phyloP scores from a whole-genome alignment of 2,797 vertebrate species.

The Muscicapa comitata region DNA sequence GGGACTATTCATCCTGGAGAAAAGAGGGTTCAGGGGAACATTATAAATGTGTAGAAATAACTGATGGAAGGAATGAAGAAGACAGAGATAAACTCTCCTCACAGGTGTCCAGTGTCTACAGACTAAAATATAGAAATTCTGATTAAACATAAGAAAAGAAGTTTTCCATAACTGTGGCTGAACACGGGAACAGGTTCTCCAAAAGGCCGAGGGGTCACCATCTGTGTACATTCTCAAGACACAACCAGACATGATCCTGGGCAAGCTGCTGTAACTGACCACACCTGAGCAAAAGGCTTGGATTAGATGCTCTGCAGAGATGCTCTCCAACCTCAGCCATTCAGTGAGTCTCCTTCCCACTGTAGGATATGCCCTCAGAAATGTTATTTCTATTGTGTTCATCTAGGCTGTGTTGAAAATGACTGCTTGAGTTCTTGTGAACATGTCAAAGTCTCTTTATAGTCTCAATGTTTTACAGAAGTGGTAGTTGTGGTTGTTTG shows the following conservation, averaged over 20 bases:
- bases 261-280: not conserved
- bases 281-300: not conserved
- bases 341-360: not conserved
- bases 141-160: not conserved
- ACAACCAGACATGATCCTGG: not conserved
- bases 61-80: not conserved
- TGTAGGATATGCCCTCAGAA: not conserved
- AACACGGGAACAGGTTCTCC: not conserved
- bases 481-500: not conserved
- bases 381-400: not conserved
- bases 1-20: not conserved
- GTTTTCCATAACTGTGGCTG: not conserved
- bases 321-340: not conserved
- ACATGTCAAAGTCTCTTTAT: not conserved
- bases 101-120: not conserved
- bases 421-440: not conserved
- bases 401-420: not conserved
- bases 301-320: not conserved
- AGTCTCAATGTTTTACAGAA: not conserved
- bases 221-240: not conserved
- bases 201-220: not conserved
- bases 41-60: not conserved
- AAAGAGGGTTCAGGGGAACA: not conserved
- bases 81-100: not conserved
- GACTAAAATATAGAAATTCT: not conserved